Evolutionary conservation across 2,113 vertebrate genomes (phyloP).

Genomic region (Oncorhynchus masou): DNA sequence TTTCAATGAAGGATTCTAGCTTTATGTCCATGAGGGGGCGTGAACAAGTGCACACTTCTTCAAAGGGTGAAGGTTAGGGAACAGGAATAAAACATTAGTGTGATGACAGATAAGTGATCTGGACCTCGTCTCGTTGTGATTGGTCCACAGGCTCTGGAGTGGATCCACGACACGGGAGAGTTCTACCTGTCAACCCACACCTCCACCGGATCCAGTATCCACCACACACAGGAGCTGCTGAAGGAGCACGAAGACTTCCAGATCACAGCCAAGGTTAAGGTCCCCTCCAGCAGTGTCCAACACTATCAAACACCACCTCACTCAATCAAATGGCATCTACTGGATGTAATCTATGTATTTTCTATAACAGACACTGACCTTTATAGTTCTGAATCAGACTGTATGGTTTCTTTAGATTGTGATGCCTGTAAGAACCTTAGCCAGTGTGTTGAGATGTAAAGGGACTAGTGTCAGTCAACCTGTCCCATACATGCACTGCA

Average conservation of each 20-base stretch:
- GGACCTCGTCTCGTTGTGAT: not conserved
- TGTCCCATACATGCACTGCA: too few relatives aligned
- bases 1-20: too few relatives aligned
- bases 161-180: conserved; percentile 99
- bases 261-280: conserved; percentile 91
- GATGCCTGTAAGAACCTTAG: not conserved
- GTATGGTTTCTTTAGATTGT: not conserved
- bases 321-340: too few relatives aligned
- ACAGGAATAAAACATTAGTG: too few relatives aligned
- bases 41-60: too few relatives aligned
- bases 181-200: conserved; percentile 98
- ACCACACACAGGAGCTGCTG: conserved; percentile 95
- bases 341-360: too few relatives aligned
- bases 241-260: conserved; percentile 99
- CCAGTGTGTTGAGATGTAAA: not conserved
- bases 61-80: too few relatives aligned
- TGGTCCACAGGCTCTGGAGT: conserved; percentile 85
- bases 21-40: too few relatives aligned
- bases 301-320: too few relatives aligned
- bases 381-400: too few relatives aligned
- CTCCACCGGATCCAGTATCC: conserved; percentile 94
- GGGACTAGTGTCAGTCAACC: too few relatives aligned
- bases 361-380: too few relatives aligned
- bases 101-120: not conserved
- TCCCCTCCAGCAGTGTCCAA: not conserved